Evolutionary conservation across 2,888 invertebrate genomes (phyloP).

Genomic region (Lithophane leautieri): DNA sequence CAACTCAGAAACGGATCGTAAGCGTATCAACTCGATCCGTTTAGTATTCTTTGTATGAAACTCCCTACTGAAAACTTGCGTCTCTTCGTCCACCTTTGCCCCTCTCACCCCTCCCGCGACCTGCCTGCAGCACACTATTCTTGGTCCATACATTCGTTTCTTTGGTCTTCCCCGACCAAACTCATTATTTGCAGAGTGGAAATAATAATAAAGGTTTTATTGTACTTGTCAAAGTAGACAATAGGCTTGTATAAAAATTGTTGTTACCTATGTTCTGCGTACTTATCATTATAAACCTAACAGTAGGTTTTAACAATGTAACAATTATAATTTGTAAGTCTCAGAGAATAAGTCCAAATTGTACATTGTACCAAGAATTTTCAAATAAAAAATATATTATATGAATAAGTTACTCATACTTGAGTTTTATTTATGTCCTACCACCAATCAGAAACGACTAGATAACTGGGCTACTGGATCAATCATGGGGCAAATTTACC

Average conservation of each 20-base stretch:
- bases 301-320: constrained; percentile 49
- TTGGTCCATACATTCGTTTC: neutral
- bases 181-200: neutral
- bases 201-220: neutral
- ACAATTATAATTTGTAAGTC: constrained; percentile 75
- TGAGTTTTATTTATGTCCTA: constrained; percentile 73
- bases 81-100: too few relatives aligned
- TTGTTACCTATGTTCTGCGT: constrained; percentile 56
- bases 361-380: constrained; percentile 88
- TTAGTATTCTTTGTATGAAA: too few relatives aligned
- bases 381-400: constrained; percentile 86
- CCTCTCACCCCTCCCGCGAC: too few relatives aligned
- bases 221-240: constrained; percentile 23
- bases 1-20: too few relatives aligned
- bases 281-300: constrained; percentile 45
- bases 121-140: too few relatives aligned
- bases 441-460: too few relatives aligned
- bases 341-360: constrained; percentile 81
- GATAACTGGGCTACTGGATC: too few relatives aligned
- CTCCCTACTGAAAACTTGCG: too few relatives aligned
- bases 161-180: neutral
- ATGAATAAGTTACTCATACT: constrained; percentile 86
- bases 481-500: too few relatives aligned
- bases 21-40: too few relatives aligned
- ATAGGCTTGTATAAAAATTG: neutral